Evolutionary conservation across 1,140 invertebrate species (phyloP).

Genomic region (Drosophila lowei): DNA sequence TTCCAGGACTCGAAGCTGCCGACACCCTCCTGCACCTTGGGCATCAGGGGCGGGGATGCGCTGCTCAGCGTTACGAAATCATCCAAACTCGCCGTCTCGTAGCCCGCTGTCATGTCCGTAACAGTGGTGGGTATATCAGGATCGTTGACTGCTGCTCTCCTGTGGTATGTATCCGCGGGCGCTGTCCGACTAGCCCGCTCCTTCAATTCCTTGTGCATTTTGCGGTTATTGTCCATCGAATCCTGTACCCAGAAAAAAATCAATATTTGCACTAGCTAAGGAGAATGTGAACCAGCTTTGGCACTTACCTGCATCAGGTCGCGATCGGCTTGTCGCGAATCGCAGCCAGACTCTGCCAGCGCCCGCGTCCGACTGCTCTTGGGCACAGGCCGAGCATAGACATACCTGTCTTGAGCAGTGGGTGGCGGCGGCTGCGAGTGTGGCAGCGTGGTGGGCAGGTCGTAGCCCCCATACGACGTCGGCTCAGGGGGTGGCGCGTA

Average conservation of each 20-base stretch:
- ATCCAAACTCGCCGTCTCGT: slow-evolving; percentile 82
- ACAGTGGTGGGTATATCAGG: slow-evolving; percentile 62
- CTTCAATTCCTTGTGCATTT: slow-evolving; percentile 76
- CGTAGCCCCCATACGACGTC: slow-evolving; percentile 38
- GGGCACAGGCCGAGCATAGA: slow-evolving; percentile 71
- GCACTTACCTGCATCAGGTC: slow-evolving; percentile 50
- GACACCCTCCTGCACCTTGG: slow-evolving; percentile 84
- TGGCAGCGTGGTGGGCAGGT: slow-evolving; percentile 51
- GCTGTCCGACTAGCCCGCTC: slow-evolving; percentile 54
- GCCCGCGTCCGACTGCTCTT: slow-evolving; percentile 60
- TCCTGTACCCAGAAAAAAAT: slow-evolving; percentile 21
- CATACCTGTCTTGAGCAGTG: slow-evolving; percentile 59
- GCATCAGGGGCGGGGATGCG: slow-evolving; percentile 66
- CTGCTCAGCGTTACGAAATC: slow-evolving; percentile 58
- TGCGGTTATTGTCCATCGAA: slow-evolving; percentile 74
- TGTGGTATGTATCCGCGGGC: slow-evolving; percentile 32
- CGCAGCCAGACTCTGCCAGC: slow-evolving; percentile 41
- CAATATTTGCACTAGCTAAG: background rate
- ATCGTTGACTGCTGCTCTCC: slow-evolving; percentile 21
- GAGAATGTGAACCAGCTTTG: background rate
- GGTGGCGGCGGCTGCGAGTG: slow-evolving; percentile 33
- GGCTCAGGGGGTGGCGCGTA: slow-evolving; percentile 20
- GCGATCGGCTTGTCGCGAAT: slow-evolving; percentile 51
- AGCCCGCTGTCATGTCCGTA: slow-evolving; percentile 53
- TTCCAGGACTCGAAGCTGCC: slow-evolving; percentile 89